Evolutionary conservation across 2,113 vertebrate genomes (phyloP), one percentile per base, ranked within the genome.

Genomic region (Numida meleagris): DNA sequence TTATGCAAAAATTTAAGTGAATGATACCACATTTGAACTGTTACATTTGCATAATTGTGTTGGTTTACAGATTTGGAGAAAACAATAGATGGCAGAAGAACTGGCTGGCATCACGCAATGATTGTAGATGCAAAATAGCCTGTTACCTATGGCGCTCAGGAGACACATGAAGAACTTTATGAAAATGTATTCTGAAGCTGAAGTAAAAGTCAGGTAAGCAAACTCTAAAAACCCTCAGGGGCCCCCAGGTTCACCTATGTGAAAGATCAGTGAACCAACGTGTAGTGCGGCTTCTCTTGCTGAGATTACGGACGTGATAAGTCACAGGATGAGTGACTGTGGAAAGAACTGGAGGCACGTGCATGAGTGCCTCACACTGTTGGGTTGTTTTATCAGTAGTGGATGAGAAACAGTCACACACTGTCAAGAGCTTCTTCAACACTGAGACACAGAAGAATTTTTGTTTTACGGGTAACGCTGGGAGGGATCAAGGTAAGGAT

Each of bases 301-400:
- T 12, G 92, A 98, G 84, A 94, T 96, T 57, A 97, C 94, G 94
- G 91, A 75, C 36, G 87, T 84, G 21, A 45, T 96, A 23, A 96
- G 95, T 86, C 94, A 92, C 51, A 94, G 96, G 66, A 89, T 96
- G 42, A 95, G 63, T 15, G 87, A 95, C 89, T 94, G 91, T 0
- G 73, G 96, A 34, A 97, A 95, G 90, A 97, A 96, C 68, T 97
- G 94, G 96, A 97, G 95, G 20, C 87, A 94, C 4, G 94, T 97
- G 15, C 97, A 94, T 74, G 96, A 97, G 15, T 95, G 92, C 65
- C 86, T 97, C 46, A 88, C 65, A 4, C 34, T 77, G 4, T 51
- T 98, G 95, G 94, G 96, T 80, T 97, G 77, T 93, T 96, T 97
- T 65, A 96, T 97, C 80, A 97, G 96, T 78, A 98, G 96, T 8